Evolutionary conservation across 2,888 invertebrate genomes (phyloP).

Genomic region (Periphyllus acericola): DNA sequence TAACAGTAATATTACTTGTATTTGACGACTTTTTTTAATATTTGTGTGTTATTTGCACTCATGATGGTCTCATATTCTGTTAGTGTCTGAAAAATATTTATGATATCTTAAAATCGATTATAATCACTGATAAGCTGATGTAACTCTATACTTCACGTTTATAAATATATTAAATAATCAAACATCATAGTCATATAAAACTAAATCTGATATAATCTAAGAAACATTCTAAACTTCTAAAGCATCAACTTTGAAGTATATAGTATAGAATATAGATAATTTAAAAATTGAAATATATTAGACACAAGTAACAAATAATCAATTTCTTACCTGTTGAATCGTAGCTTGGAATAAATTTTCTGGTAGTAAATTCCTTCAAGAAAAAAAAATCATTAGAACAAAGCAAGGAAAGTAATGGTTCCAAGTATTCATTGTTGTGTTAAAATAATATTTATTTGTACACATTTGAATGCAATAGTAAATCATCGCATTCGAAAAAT

Average conservation of each 20-base stretch:
- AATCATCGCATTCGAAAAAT: too few species aligned
- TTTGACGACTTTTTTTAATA: conserved; percentile 35
- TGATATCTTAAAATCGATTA: background rate
- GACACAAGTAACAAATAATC: background rate
- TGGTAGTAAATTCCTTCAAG: conserved; percentile 87
- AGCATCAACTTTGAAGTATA: background rate
- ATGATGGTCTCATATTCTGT: conserved; percentile 46
- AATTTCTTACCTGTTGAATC: conserved; percentile 77
- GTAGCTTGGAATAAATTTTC: conserved; percentile 92
- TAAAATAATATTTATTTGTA: too few species aligned
- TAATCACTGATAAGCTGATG: background rate
- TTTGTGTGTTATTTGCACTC: background rate
- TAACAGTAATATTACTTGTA: conserved; percentile 45
- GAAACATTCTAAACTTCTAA: background rate
- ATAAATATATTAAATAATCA: background rate
- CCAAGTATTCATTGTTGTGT: too few species aligned
- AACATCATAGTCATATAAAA: background rate
- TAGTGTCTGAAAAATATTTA: conserved; percentile 44
- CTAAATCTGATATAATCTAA: background rate
- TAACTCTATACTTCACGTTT: too few species aligned
- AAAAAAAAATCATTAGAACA: conserved; percentile 62
- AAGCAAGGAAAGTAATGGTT: too few species aligned
- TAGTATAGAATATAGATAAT: background rate
- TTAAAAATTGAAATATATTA: background rate
- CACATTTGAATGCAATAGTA: too few species aligned